Evolutionary conservation across 2,113 vertebrate species (phyloP).

Genomic region (Pterocles orientalis): DNA sequence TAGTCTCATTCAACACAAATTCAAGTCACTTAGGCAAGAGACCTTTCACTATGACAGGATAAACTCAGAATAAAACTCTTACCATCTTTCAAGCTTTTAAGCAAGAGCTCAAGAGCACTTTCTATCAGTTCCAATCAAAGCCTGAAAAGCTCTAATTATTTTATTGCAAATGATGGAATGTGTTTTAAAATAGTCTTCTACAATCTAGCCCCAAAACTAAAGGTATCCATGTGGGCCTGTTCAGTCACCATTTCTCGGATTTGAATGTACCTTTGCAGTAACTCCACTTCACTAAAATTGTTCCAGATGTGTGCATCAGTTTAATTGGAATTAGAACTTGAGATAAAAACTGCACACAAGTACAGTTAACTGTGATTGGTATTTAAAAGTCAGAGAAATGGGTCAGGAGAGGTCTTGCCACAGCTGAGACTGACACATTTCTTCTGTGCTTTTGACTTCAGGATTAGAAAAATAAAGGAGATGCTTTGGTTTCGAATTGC

Average conservation of each 20-base stretch:
- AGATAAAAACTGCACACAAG: background rate
- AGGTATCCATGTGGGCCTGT: background rate
- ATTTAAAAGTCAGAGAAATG: background rate
- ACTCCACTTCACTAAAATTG: background rate
- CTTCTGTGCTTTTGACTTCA: background rate
- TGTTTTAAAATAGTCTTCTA: background rate
- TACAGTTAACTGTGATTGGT: background rate
- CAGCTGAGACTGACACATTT: background rate
- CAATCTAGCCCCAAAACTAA: background rate
- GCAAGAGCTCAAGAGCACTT: background rate
- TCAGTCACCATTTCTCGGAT: background rate
- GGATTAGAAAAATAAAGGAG: background rate
- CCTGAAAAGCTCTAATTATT: background rate
- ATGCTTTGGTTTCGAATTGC: background rate
- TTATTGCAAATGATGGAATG: background rate
- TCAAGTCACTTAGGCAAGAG: background rate
- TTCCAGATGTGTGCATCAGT: background rate
- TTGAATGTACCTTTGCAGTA: background rate
- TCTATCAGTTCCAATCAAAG: background rate
- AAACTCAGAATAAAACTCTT: background rate
- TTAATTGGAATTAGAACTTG: background rate
- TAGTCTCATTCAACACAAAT: background rate
- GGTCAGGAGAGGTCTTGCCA: background rate
- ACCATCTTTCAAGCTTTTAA: background rate
- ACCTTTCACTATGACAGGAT: background rate